Evolutionary conservation across 2,113 vertebrate genomes (phyloP).

Genomic region (Oreotrochilus melanogaster): DNA sequence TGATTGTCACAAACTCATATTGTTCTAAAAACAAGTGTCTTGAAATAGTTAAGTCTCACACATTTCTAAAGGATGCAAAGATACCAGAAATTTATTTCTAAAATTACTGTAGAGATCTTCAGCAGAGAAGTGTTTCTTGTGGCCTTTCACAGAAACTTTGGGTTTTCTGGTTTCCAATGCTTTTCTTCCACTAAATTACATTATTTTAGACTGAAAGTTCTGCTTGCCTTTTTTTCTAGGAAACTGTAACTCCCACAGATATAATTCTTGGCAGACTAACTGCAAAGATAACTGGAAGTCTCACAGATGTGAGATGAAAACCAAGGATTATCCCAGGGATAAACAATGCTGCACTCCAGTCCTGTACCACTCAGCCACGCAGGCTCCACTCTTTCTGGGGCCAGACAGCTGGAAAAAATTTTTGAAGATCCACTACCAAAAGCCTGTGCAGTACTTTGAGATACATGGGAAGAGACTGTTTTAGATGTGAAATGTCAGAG

Average conservation of each 20-base stretch:
- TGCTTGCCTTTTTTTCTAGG: slow-evolving; percentile 28
- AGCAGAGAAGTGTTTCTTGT: background rate
- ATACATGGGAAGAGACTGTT: background rate
- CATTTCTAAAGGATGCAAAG: background rate
- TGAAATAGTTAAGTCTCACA: background rate
- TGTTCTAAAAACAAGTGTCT: background rate
- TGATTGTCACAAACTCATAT: background rate
- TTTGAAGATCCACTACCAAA: background rate
- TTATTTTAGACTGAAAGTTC: slow-evolving; percentile 1
- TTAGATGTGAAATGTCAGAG: background rate
- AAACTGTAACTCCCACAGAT: slow-evolving; percentile 46
- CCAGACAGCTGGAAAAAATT: background rate
- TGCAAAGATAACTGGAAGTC: background rate
- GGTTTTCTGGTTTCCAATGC: background rate
- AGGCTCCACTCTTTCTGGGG: background rate
- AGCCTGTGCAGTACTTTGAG: background rate
- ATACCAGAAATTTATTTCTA: background rate
- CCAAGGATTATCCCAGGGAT: background rate
- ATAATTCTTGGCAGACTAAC: background rate
- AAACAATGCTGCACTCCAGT: background rate
- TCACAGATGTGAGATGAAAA: slow-evolving; percentile 49
- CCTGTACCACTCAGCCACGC: background rate
- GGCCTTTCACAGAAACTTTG: background rate
- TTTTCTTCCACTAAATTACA: slow-evolving; percentile 27
- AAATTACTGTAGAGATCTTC: background rate